Base-by-base conservation (phyloP, 2,113 vertebrate species). In the Ondatra zibethicus region DNA sequence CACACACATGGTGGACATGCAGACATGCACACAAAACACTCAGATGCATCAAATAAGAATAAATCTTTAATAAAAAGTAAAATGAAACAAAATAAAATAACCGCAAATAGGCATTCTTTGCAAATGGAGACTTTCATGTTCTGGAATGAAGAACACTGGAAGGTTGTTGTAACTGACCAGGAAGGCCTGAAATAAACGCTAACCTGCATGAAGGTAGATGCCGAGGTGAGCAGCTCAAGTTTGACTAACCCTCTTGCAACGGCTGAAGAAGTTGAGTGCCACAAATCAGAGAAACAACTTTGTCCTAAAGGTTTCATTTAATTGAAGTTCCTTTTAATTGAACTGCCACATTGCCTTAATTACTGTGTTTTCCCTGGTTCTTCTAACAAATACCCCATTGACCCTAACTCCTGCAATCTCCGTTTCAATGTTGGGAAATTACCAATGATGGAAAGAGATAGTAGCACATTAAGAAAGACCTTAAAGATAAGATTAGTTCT, bases 71-170 rank as follows among this genome's bases (percentile, higher is more conserved):
- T 42, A 77, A 52, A 73, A 94, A 88, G 52, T 27, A 82, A 88
- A 61, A 81, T 16, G 39, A 91, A 97, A 77, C 3, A 77, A 91
- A 91, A 87, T 52, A 50, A 96, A 94, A 93, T 93, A 94, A 84
- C 58, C 52, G 5, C 82, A 94, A 75, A 75, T 95, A 65, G 66
- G 5, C 19, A 97, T 47, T 52, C 11, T 73, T 94, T 6, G 70
- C 70, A 81, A 66, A 94, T 96, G 78, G 31, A 72, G 73, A 63
- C 70, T 93, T 96, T 39, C 33, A 36, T 82, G 93, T 27, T n/a
- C 23, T 63, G 68, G 68, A 61, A 88, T 5, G 55, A 89, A 84
- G 42, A 45, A 42, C 65, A 61, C 19, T 65, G 70, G 23, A 39
- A 52, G 36, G 23, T 91, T 92, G 94, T 14, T 63, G 33, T 89